Conservation (phyloP, 1,140 invertebrate genomes). For the Dendroctonus ponderosae region DNA sequence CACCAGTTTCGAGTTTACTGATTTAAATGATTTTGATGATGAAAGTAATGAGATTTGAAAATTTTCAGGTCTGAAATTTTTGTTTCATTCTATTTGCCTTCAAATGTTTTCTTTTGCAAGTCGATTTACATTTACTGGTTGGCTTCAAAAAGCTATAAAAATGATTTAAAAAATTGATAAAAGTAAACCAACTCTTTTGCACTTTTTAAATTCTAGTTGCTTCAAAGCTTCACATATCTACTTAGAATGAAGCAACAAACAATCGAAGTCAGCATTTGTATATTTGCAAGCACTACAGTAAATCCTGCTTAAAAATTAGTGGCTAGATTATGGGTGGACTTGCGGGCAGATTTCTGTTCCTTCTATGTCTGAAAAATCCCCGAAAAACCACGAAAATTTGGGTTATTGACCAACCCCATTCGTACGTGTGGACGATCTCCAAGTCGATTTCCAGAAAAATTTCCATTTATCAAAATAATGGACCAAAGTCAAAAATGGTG, state of each 20-base stretch:
- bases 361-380: slow-evolving; percentile 40
- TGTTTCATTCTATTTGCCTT: no score
- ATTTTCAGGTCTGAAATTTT: no score
- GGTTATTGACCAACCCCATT: slow-evolving; percentile 43
- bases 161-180: no score
- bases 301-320: neutral
- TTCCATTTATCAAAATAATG: slow-evolving; percentile 32
- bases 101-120: no score
- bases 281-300: no score
- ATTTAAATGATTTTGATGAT: no score
- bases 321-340: slow-evolving; percentile 25
- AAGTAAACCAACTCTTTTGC: no score
- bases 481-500: no score
- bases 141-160: no score
- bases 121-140: no score
- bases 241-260: neutral
- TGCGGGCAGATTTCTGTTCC: slow-evolving; percentile 37
- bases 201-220: neutral
- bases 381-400: slow-evolving; percentile 37
- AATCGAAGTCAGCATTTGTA: neutral
- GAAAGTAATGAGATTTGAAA: no score
- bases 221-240: neutral
- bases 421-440: slow-evolving; percentile 37
- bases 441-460: slow-evolving; percentile 42
- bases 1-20: no score